Base-by-base conservation (phyloP, 2,888 invertebrate genomes). In the Drosophila picticornis region DNA sequence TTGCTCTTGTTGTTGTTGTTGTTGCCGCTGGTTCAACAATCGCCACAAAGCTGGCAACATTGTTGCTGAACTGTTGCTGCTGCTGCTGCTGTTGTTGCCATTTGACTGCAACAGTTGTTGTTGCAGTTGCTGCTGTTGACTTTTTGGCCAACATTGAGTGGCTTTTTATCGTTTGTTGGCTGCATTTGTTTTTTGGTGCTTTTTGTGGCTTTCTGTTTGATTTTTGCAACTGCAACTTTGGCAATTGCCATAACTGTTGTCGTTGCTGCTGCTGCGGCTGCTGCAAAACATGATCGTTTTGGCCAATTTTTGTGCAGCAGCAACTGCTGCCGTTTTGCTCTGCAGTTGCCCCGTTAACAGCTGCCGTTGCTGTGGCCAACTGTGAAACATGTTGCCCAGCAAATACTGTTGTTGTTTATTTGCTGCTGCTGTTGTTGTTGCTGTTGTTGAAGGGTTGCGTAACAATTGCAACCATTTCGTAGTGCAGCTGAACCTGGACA, bases 221-320 rank as follows among this genome's bases (percentile, higher is more conserved):
- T 83, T 83, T 85, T 83, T 81, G 81, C 84, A 84, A 84, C 88
- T 85, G 84, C 75, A 87, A 77, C 81, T 86, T 81, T 78, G 72
- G 78, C 81, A 73, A 84, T 88, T 84, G 86, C 88, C 80, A 81
- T 77, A 86, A 87, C 87, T 87, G 89, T 73, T 81, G 78, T 63
- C 68, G 68, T 63, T 71, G 75, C 43, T 9, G 75, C 43, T 9
- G 59, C 38, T 67, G 65, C 40, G 70, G 63, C 52, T 34, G 61
- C 57, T 69, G 71, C 56, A 55, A 87, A 81, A 88, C 88, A 87
- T 87, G 82, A 88, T 83, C 69, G 81, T 81, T 88, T 88, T 87
- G 86, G 83, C 86, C 86, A 90, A 90, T 88, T 90, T 86, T 73
- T 83, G 75, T 75, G 67, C 88, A 70, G 36, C 75, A 58, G 50